Percentiles rank a stretch among this genome's conserved stretches.
Conservation (phyloP, 2,113 vertebrate genomes). For the Carassius auratus region DNA sequence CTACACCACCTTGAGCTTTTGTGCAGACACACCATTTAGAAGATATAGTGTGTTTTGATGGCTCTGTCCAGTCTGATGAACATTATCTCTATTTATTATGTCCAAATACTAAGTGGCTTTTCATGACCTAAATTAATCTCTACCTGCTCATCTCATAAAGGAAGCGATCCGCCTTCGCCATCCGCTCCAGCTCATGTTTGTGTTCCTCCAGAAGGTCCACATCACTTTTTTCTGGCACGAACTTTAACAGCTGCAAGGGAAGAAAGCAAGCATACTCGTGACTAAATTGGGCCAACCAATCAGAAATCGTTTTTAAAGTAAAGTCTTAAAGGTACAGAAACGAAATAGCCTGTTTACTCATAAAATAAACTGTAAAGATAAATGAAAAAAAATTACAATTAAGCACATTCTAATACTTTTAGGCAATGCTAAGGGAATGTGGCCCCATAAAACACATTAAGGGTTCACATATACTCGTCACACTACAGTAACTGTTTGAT, state of each 20-base stretch:
- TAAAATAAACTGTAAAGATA: neutral
- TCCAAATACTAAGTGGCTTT: neutral
- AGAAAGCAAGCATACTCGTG: neutral
- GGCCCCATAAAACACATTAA: neutral
- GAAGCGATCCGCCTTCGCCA: conserved; percentile 97
- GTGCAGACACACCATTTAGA: neutral
- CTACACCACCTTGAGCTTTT: neutral
- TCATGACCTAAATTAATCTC: neutral
- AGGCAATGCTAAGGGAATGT: neutral
- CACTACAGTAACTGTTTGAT: conserved; percentile 1
- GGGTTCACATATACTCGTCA: neutral
- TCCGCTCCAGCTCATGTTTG: conserved; percentile 94
- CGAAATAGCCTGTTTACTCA: neutral
- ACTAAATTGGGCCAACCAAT: conserved; percentile 3
- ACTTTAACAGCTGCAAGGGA: conserved; percentile 87
- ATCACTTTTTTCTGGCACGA: conserved; percentile 94
- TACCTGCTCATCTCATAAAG: conserved; percentile 99
- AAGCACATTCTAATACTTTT: no score
- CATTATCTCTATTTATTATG: neutral
- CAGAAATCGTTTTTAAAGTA: neutral
- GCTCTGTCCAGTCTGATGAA: conserved; percentile 18
- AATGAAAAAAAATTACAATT: no score
- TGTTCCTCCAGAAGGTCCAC: conserved; percentile 95
- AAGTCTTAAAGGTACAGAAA: neutral
- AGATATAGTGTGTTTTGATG: neutral